Evolutionary conservation across 2,113 vertebrate genomes (phyloP).

Genomic region (Aegypius monachus): DNA sequence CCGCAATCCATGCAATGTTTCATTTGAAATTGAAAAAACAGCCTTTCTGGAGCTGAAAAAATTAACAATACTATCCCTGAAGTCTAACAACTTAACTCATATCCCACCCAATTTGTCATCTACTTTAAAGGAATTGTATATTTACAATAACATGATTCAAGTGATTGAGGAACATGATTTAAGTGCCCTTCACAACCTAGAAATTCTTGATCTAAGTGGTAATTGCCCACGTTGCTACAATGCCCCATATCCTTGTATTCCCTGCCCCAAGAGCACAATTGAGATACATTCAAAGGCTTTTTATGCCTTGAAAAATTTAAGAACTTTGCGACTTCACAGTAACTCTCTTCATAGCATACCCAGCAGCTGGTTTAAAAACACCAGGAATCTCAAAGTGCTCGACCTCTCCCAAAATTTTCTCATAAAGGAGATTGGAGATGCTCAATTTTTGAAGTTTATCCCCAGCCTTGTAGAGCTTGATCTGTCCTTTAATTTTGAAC

Average conservation of each 20-base stretch:
- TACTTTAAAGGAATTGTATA: conserved; percentile 83
- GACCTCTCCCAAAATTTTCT: conserved; percentile 93
- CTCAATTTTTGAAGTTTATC: conserved; percentile 78
- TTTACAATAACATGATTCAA: conserved; percentile 89
- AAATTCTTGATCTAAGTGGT: conserved; percentile 90
- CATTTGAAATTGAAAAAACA: conserved; percentile 79
- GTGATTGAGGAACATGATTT: conserved; percentile 78
- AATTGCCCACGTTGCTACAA: conserved; percentile 96
- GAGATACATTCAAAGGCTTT: conserved; percentile 80
- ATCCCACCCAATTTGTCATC: conserved; percentile 80
- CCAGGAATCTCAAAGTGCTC: conserved; percentile 76
- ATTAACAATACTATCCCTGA: conserved; percentile 85
- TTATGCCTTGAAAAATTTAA: conserved; percentile 76
- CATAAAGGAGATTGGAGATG: conserved; percentile 75
- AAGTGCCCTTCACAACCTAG: conserved; percentile 76
- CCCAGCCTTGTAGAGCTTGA: conserved; percentile 83
- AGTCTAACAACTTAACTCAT: conserved; percentile 87
- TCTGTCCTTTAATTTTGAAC: conserved; percentile 91
- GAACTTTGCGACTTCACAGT: conserved; percentile 84
- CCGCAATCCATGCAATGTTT: conserved; percentile 88
- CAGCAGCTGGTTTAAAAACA: conserved; percentile 79
- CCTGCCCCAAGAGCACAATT: conserved; percentile 77
- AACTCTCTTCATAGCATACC: conserved; percentile 82
- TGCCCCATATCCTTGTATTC: conserved; percentile 85
- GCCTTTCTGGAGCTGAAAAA: conserved; percentile 80